Conservation (phyloP, 2,113 vertebrate species). For the Gallinago paraguaiae region DNA sequence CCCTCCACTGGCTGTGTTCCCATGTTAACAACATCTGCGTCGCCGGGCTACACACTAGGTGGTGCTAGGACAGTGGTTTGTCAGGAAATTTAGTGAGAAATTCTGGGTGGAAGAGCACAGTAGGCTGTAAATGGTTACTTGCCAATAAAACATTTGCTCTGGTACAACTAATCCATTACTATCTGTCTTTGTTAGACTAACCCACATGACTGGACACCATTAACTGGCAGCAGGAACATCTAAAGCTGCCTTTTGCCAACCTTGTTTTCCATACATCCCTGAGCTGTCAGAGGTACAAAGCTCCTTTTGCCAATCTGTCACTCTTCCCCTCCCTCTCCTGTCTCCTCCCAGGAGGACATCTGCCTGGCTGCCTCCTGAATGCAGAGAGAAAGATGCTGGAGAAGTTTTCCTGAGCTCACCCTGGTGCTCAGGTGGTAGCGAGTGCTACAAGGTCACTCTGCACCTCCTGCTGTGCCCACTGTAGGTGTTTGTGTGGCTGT, state of each 20-base stretch:
- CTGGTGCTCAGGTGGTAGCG: rapidly evolving
- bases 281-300: not conserved
- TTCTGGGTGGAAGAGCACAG: not conserved
- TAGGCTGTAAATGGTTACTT: not conserved
- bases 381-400: not conserved
- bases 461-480: rapidly evolving
- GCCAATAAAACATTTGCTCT: conserved; percentile 15
- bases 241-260: conserved; percentile 8
- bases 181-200: not conserved
- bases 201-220: conserved; percentile 29
- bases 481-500: not conserved
- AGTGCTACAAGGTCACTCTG: rapidly evolving
- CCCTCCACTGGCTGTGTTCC: not conserved
- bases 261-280: not conserved
- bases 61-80: conserved; percentile 48
- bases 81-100: not conserved
- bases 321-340: not conserved
- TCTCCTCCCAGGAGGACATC: not conserved
- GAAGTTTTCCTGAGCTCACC: not conserved
- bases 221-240: not conserved
- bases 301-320: not conserved
- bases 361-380: not conserved
- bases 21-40: rapidly evolving
- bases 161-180: conserved; percentile 16
- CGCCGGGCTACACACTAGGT: conserved; percentile 36